These are phyloP conservation scores for Thunnus maccoyii DNA, from an alignment of 2,113 vertebrate genomes.

Conservation along the genomic window DNA sequence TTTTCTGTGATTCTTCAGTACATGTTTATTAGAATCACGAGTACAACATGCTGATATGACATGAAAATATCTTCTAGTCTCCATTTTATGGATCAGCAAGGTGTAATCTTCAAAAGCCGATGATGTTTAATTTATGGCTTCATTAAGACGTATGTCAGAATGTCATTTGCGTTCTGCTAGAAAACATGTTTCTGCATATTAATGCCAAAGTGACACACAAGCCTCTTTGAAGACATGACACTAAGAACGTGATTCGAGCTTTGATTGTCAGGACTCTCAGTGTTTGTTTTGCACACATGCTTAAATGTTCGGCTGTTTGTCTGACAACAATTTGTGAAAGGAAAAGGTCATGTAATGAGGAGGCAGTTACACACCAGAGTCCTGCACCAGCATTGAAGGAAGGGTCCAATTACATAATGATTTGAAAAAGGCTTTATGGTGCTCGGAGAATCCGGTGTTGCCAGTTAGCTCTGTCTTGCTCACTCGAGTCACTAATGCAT, in stretches of 20 bases:
- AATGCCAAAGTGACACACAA: not conserved
- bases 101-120: not conserved
- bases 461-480: constrained; percentile 29
- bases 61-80: not conserved
- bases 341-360: constrained; percentile 2
- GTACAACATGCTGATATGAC: not conserved
- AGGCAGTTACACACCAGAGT: not conserved
- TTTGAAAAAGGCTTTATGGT: constrained; percentile 23
- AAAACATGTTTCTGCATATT: not conserved
- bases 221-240: not conserved
- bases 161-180: not conserved
- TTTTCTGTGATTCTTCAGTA: constrained; percentile 2
- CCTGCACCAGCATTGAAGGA: not conserved
- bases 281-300: not conserved
- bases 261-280: not conserved
- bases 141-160: not conserved
- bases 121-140: constrained; percentile 6
- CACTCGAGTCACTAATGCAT: constrained; percentile 43
- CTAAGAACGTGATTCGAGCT: not conserved
- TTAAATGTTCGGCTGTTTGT: not conserved
- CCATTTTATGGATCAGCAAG: not conserved
- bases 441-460: constrained; percentile 26
- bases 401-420: constrained; percentile 34
- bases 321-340: not conserved
- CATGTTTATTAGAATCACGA: constrained; percentile 15